Evolutionary conservation across 2,888 invertebrate genomes (phyloP).

Genomic region (Noctua fimbriata): DNA sequence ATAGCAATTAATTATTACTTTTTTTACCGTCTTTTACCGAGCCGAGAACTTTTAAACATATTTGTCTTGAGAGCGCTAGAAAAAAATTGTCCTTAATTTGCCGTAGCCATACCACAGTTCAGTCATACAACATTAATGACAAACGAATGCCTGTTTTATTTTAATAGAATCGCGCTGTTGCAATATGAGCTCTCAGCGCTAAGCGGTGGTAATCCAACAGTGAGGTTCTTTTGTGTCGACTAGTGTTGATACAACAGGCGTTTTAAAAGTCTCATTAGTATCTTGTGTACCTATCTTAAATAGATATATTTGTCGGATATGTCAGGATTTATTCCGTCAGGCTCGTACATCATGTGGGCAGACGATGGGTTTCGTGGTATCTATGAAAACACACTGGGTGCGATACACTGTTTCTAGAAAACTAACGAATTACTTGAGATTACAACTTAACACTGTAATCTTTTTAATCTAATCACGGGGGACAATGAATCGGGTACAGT

Average conservation of each 20-base stretch:
- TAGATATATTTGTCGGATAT: background rate
- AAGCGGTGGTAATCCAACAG: background rate
- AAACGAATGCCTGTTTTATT: background rate
- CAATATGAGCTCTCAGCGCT: background rate
- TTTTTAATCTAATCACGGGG: too few species aligned
- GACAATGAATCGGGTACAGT: too few species aligned
- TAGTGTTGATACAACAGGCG: background rate
- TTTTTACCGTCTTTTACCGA: constrained; percentile 29
- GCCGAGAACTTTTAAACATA: background rate
- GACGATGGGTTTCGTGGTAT: too few species aligned
- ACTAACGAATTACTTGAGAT: too few species aligned
- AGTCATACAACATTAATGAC: background rate
- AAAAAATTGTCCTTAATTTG: background rate
- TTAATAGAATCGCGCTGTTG: background rate
- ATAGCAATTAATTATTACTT: constrained; percentile 33
- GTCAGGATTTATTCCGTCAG: too few species aligned
- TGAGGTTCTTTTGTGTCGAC: background rate
- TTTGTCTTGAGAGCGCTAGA: constrained; percentile 9
- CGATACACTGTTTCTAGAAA: too few species aligned
- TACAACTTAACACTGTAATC: too few species aligned
- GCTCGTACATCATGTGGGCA: too few species aligned
- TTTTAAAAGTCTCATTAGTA: background rate
- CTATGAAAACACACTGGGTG: too few species aligned
- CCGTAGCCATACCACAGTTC: background rate
- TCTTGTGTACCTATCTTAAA: too few species aligned